A percentile compares a stretch with the other conserved stretches of the same genome.
phyloP scores from a whole-genome alignment of 2,797 vertebrate species.

The Halcyon smyrnensis region DNA sequence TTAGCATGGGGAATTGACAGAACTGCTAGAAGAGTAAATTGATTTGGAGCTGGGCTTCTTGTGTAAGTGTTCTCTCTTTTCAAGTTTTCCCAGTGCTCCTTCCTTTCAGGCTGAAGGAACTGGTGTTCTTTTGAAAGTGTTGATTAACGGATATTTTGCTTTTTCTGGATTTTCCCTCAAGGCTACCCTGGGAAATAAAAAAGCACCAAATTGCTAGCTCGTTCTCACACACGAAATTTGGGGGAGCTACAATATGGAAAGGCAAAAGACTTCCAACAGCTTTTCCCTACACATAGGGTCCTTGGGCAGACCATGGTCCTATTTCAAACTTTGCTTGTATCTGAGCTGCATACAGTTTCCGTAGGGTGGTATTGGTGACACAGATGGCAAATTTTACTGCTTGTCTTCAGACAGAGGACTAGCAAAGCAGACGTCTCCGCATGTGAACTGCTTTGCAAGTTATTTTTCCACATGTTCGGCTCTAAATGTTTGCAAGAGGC shows the following conservation, averaged over 20 bases:
- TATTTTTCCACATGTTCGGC: constrained; percentile 33
- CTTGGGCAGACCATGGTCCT: background rate
- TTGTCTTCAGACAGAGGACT: background rate
- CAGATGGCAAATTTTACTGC: background rate
- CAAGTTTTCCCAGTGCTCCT: constrained; percentile 67
- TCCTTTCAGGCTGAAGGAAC: constrained; percentile 70
- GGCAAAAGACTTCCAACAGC: constrained; percentile 31
- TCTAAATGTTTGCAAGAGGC: constrained; percentile 60
- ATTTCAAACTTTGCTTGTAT: background rate
- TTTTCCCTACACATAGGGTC: background rate
- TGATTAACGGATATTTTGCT: constrained; percentile 73
- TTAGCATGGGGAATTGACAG: constrained; percentile 66
- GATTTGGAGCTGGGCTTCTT: constrained; percentile 69
- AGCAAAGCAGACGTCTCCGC: background rate
- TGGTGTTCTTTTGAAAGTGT: constrained; percentile 73
- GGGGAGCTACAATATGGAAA: constrained; percentile 54
- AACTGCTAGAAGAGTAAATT: constrained; percentile 72
- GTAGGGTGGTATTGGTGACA: background rate
- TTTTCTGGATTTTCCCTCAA: constrained; percentile 61
- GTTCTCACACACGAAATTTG: constrained; percentile 54
- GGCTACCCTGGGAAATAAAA: constrained; percentile 59
- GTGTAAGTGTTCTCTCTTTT: constrained; percentile 73
- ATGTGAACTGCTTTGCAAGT: constrained; percentile 12
- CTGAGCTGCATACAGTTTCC: background rate
- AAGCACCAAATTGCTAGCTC: constrained; percentile 19